Evolutionary conservation across 1,140 invertebrate species (phyloP).

Genomic region (Temnothorax curvispinosus): DNA sequence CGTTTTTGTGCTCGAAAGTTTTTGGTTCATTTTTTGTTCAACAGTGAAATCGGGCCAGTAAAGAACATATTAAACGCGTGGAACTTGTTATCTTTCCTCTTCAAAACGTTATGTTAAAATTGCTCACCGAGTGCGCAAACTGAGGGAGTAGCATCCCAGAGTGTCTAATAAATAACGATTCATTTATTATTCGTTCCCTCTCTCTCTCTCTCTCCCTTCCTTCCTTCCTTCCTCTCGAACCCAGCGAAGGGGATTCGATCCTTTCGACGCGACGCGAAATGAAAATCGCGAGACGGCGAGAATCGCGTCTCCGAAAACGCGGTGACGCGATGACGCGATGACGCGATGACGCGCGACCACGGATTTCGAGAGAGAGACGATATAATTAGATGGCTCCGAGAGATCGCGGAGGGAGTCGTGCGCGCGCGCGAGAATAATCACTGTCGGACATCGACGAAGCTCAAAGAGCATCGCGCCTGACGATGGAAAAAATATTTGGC

Average conservation of each 20-base stretch:
- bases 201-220: too few relatives aligned
- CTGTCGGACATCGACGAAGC: not conserved
- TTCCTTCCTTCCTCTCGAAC: not conserved
- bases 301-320: not conserved
- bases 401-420: not conserved
- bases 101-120: not conserved
- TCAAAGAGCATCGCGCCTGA: conserved; percentile 24
- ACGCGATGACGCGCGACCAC: conserved; percentile 1
- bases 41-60: too few relatives aligned
- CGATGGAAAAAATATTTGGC: not conserved
- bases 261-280: not conserved
- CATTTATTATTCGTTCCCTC: not conserved
- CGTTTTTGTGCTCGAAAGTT: too few relatives aligned
- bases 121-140: not conserved
- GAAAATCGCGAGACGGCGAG: not conserved
- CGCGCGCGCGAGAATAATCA: not conserved
- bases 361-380: conserved; percentile 24
- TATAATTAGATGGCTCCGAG: conserved; percentile 38
- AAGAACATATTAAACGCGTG: not conserved
- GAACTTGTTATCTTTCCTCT: not conserved
- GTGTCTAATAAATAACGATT: not conserved
- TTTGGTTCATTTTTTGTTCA: too few relatives aligned
- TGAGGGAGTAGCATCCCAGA: not conserved
- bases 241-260: conserved; percentile 23
- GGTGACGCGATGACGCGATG: too few relatives aligned